Base-by-base conservation (phyloP, 2,888 invertebrate genomes). In the Glyphotaelius pellucidus region DNA sequence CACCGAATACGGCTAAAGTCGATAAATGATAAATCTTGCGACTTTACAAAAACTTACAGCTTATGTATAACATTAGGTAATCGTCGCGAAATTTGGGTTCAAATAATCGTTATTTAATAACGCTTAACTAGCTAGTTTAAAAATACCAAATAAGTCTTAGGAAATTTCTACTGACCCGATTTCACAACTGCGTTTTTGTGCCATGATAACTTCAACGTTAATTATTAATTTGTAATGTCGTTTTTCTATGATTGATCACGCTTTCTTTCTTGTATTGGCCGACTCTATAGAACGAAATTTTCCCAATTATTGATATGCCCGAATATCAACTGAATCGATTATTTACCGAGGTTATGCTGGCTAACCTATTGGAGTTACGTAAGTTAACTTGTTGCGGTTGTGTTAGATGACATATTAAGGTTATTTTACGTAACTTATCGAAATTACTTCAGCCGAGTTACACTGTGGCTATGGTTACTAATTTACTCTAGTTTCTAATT, bases 231-330 rank as follows among this genome's bases (percentile, higher is more conserved):
- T 67, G 67, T 25, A 67, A 67, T n/a, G 9, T 67, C 67, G 67
- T 67, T 67, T 67, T 67, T 67, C 67, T 67, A 67, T 67, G 67
- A 67, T 67, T 67, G n/a, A 67, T 67, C 67, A 67, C 67, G 67
- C 67, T 67, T 67, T 67, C 67, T 67, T 67, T 67, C 67, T 67
- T 67, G 67, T 67, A 67, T 67, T 67, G 25, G 25, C 9, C 9
- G 67, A n/a, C 67, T 67, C 11, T 67, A 9, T 67, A 9, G 67
- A 67, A 67, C 25, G n/a, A 67, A 9, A 67, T 67, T 67, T 67
- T 67, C 67, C 25, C n/a, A 25, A 67, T 67, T 67, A 67, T 67
- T 25, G 67, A n/a, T 67, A 67, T 67, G 67, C 67, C 67, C 25
- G 25, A 25, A 67, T n/a, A 67, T 67, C 67, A 67, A 67, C 25